Conservation (phyloP, 1,140 invertebrate species). For the Tribolium castaneum region DNA sequence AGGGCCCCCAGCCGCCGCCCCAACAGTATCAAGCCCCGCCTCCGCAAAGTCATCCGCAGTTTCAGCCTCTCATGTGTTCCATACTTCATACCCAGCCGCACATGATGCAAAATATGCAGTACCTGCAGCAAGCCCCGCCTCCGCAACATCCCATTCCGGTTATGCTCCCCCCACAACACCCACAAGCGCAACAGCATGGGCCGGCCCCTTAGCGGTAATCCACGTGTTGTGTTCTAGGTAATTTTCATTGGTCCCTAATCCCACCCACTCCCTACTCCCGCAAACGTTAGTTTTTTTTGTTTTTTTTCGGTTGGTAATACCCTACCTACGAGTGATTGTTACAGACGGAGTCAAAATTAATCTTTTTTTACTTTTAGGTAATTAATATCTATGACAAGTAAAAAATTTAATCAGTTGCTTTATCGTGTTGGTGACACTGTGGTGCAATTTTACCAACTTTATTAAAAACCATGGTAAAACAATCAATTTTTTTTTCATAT, state of each 20-base stretch:
- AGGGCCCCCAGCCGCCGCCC: constrained; percentile 67
- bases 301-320: background rate
- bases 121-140: constrained; percentile 67
- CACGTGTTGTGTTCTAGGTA: constrained; percentile 1
- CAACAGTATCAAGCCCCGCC: constrained; percentile 66
- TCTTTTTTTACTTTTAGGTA: constrained; percentile 4
- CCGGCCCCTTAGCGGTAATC: constrained; percentile 52
- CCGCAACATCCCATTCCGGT: constrained; percentile 68
- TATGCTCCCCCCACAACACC: constrained; percentile 65
- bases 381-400: background rate
- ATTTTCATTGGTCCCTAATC: constrained; percentile 7
- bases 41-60: constrained; percentile 67
- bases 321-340: constrained; percentile 7
- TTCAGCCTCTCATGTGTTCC: constrained; percentile 70
- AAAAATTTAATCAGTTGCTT: background rate
- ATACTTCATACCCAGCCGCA: constrained; percentile 69
- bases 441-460: constrained; percentile 20
- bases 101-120: constrained; percentile 67
- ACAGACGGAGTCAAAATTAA: constrained; percentile 7
- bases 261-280: background rate
- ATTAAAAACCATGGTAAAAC: background rate
- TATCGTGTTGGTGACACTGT: background rate
- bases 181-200: constrained; percentile 53
- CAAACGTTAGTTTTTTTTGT: constrained; percentile 7
- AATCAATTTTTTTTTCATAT: background rate